Conservation (phyloP, 2,797 vertebrate genomes). For the Sciurus vulgaris region DNA sequence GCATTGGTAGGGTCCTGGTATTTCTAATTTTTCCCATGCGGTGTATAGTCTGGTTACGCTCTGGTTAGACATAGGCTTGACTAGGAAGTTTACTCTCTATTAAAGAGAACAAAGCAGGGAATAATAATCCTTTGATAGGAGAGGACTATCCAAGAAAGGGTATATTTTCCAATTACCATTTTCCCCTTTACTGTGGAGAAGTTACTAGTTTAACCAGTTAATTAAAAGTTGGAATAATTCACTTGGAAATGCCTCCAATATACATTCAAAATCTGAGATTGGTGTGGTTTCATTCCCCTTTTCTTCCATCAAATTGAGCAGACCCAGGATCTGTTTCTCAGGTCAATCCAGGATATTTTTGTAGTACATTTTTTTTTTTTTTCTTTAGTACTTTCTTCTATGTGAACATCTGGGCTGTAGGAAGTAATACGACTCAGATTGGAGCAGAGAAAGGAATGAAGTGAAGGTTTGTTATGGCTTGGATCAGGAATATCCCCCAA, state of each 20-base stretch:
- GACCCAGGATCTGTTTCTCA: not conserved
- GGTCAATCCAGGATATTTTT: not conserved
- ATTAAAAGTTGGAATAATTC: not conserved
- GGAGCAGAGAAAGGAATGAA: not conserved
- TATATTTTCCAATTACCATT: not conserved
- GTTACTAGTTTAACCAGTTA: not conserved
- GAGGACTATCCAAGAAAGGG: not conserved
- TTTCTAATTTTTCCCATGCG: not conserved
- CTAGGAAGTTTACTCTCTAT: not conserved
- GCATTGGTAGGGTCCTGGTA: not conserved
- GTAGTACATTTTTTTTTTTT: not conserved
- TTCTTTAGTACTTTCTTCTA: not conserved
- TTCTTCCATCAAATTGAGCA: not conserved
- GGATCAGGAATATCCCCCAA: too few relatives aligned
- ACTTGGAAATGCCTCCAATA: not conserved
- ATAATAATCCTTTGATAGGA: not conserved
- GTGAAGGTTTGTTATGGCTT: not conserved
- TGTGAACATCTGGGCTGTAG: not conserved
- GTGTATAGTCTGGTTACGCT: not conserved
- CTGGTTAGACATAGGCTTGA: not conserved
- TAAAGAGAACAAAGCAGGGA: not conserved
- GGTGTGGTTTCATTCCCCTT: not conserved
- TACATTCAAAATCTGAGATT: not conserved
- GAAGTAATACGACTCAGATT: not conserved
- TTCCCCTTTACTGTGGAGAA: not conserved